Base-by-base conservation (phyloP, 2,888 invertebrate species). In the Ornithoptera alexandrae region DNA sequence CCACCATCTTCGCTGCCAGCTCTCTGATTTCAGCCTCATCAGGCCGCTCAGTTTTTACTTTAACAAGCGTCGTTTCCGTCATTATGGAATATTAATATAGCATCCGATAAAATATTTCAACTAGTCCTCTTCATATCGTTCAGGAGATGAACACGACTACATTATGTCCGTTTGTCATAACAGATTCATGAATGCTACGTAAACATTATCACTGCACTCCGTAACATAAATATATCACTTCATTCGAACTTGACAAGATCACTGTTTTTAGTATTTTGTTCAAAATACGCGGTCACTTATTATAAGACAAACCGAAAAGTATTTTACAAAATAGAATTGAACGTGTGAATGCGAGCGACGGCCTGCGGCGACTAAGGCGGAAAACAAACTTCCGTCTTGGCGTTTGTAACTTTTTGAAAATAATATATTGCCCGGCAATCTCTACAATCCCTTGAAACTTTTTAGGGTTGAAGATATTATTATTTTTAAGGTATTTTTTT, bases 11-110 rank as follows among this genome's bases (percentile, higher is more conserved):
- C 79, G 96, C 96, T 76, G 97, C 97, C 92, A 97, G 84, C 88
- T 96, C 97, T 81, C 95, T 93, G 83, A 97, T 97, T 93, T 97
- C 97, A 77, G 96, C 96, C 86, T 97, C 97, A 93, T 97, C 97
- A 74, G 95, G 95, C 85, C 94, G 93, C 89, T 96, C 96, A 77
- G 95, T 94, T 86, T 96, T 96, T 74, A 96, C 94, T 80, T 93
- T 93, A 74, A 94, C 92, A 74, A 67, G 72, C 70, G 75, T 84
- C 80, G 76, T 72, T 65, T 83, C 83, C 75, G 88, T 87, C 89
- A 89, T 90, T 77, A 82, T 87, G 76, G 30, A 18, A 61, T 57
- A 30, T 69, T 62, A 30, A 53, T 61, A n/a, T 42, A 4, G 18
- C 60, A 65, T 61, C 18, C 12, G 22, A 65, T 15, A 20, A 39